Evolutionary conservation across 2,888 invertebrate species (phyloP), one percentile per base, ranked within the genome.

Genomic region (Melanostoma scalare): DNA sequence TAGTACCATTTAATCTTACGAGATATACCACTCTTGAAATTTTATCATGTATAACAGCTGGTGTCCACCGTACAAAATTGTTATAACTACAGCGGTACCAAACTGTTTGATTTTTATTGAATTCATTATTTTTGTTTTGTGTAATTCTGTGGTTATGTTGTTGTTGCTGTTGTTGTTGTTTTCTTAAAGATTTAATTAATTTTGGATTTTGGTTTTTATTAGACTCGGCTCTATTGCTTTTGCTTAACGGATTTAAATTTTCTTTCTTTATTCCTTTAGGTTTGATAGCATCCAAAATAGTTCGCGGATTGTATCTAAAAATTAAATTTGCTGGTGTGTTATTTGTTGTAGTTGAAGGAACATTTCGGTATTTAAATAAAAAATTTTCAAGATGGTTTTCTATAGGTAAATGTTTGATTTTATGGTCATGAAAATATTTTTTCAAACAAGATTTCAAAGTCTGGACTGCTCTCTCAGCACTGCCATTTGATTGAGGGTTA

Each of bases 61-160:
- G 20, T 20, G 20, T 20, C 20, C 20, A 20, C 20, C 20, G 20
- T 20, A 56, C 9, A n/a, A 20, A 53, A 10, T 44, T 55, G 6
- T 67, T 67, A 67, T 55, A 53, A 20, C 53, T 44, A 40, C 53
- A 55, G 10, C 67, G 67, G 46, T 68, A 68, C 68, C 68, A 68
- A 44, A 68, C 68, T 1, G n/a, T 35, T 56, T 68, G 68, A 31
- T 68, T 56, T 36, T 68, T 56, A n/a, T 20, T 31, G 8, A 50
- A 50, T 31, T 30, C 30, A 31, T 50, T 53, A 35, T 53, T 53
- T 53, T 35, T 35, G 6, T 5, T 53, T 5, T 52, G 3, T n/a
- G n/a, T 20, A 20, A 20, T 33, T 53, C 35, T n/a, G 20, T 35
- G 10, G 9, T 8, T 53, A 2, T 53, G 53, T 53, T 53, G 53